Base-by-base conservation (phyloP, 1,140 invertebrate genomes). In the Calephelis nemesis region DNA sequence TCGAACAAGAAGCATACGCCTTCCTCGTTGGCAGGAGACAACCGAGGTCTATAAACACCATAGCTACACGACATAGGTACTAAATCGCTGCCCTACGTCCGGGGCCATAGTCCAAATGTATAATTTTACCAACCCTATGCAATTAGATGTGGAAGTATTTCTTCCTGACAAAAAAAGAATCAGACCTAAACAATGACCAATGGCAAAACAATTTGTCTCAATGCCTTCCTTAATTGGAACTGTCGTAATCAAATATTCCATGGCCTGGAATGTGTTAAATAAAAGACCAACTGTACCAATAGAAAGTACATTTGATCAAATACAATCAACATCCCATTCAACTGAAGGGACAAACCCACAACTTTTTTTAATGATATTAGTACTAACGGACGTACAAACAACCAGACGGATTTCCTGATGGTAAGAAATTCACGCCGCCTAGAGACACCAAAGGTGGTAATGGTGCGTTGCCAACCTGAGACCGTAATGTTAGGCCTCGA, bases 211-310 rank as follows among this genome's bases (percentile, higher is more conserved):
- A 81, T 75, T 78, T 76, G 73, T 81, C 75, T 72, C 74, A 81
- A 78, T 74, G 75, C 74, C 79, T 79, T 78, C 77, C 75, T 75
- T 78, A 77, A 82, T 82, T 79, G 74, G 74, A 76, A 75, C 73
- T 74, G 70, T 65, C 69, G 74, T 78, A 75, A 77, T 77, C 71
- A 74, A 69, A 76, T 58, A 58, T 30, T 58, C 52, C 11, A 19
- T 30, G 50, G 13, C 13, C 19, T 39, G 52, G 52, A 58, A 58
- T 58, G 52, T 58, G 68, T 30, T 50, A 63, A 67, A 73, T 67
- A 66, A 69, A 70, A 73, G 52, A 63, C 52, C 75, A 77, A 71
- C 74, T 78, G 77, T 69, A 73, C 62, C 65, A 79, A 79, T 73
- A 76, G 71, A 73, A 30, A 64, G 63, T 62, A 76, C 74, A 74